Evolutionary conservation across 2,113 vertebrate species (phyloP), one percentile per base, ranked within the genome.

Genomic region (Mormoops blainvillei): DNA sequence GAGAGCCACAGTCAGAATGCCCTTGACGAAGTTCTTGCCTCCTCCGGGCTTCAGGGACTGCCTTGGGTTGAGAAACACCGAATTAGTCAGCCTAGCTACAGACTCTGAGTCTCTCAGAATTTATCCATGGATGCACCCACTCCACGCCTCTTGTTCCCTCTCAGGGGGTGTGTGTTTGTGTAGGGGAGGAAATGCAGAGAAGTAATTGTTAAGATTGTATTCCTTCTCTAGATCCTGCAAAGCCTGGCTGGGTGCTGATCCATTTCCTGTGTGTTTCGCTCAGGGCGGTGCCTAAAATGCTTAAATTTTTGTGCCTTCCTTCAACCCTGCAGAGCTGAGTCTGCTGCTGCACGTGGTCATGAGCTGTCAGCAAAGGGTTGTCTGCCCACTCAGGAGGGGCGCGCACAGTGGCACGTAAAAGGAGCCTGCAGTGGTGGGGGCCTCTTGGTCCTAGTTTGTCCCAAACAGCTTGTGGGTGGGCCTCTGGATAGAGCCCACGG

Each of bases 351-450:
- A 13, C 2, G 1, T n/a, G 56, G 24, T 45, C 13, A 11, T 5
- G 3, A 20, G 26, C 38, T 7, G 8, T 41, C 2, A 0, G 58
- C 73, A 2, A 5, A 56, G 61, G 50, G 50, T 12, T 31, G 18
- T 22, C 5, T 3, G 6, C 14, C 26, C 43, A n/a, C 11, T 12
- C 15, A 4, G 20, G 58, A 45, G 4, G 16, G 26, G n/a, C 48
- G 33, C 2, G 1, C 24, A 18, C 3, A 12, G 12, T 18, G 38
- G 38, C 36, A 16, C 3, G 15, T 3, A 10, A 11, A 0, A 19
- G 41, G 22, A 31, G 24, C 41, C 48, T 5, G 36, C 4, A 1
- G 1, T 8, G 31, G 5, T 31, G 38, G 50, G 15, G 20, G 22
- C 18, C 31, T 3, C 1, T 9, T 2, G 38, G 33, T 31, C n/a